Conservation (phyloP, 1,140 invertebrate genomes). For the Ridgeia piscesae region DNA sequence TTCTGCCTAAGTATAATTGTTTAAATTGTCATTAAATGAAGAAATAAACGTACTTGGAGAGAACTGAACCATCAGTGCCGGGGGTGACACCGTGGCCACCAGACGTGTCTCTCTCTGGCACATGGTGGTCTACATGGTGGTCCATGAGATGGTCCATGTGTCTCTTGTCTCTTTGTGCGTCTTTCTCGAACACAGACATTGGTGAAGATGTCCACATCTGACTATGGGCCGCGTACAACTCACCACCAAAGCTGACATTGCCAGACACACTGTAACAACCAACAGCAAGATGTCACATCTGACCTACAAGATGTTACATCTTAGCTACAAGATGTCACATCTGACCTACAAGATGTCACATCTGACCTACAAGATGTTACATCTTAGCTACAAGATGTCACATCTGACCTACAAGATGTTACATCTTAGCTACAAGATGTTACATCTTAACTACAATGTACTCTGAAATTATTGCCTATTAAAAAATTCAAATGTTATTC, state of each 20-base stretch:
- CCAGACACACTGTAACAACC: conserved; percentile 6
- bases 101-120: not conserved
- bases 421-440: too few relatives aligned
- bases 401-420: too few relatives aligned
- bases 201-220: not conserved
- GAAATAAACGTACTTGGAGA: not conserved
- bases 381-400: too few relatives aligned
- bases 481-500: too few relatives aligned
- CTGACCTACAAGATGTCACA: too few relatives aligned
- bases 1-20: not conserved
- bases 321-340: too few relatives aligned
- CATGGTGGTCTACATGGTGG: too few relatives aligned
- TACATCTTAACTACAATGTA: too few relatives aligned
- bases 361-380: too few relatives aligned
- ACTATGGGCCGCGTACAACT: not conserved
- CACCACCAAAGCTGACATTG: not conserved
- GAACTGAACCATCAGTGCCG: not conserved
- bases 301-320: too few relatives aligned
- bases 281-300: not conserved
- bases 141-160: not conserved
- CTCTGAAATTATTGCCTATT: too few relatives aligned
- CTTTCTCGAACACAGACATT: not conserved
- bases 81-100: not conserved
- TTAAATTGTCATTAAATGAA: too few relatives aligned
- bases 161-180: not conserved